These are phyloP conservation scores for Cladorhizidae sp. DNA, from an alignment of 37 sponge, comb jelly and placozoan species.

Conservation along the genomic window DNA sequence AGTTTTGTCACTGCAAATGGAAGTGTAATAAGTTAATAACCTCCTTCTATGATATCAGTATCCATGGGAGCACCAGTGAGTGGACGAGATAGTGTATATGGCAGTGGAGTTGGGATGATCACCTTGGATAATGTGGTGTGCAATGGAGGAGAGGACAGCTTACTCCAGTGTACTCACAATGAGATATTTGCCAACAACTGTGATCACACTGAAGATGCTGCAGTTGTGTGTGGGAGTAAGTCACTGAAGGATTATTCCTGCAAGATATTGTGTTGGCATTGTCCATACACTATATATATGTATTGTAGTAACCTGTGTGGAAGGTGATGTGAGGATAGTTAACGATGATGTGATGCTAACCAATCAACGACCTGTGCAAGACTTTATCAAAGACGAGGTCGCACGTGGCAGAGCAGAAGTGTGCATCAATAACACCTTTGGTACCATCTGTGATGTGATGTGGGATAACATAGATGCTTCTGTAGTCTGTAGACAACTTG, in stretches of 20 bases:
- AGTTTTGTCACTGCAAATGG: background rate
- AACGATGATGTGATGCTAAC: background rate
- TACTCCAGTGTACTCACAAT: slow-evolving; percentile 23
- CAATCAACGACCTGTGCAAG: background rate
- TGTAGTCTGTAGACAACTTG: slow-evolving; percentile 49
- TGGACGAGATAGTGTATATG: slow-evolving; percentile 16
- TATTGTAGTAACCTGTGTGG: slow-evolving; percentile 25
- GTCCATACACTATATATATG: no score
- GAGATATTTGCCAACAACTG: slow-evolving; percentile 16
- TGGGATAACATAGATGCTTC: slow-evolving; percentile 43
- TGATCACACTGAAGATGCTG: slow-evolving; percentile 44
- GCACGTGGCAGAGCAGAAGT: slow-evolving; percentile 43
- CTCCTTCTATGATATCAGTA: background rate
- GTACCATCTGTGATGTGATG: slow-evolving; percentile 17
- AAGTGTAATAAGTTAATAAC: background rate
- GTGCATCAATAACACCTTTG: slow-evolving; percentile 27
- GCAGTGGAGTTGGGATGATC: slow-evolving; percentile 25
- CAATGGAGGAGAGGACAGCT: slow-evolving; percentile 18
- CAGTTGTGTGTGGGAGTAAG: slow-evolving; percentile 35
- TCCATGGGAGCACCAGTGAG: background rate
- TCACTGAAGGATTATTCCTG: background rate
- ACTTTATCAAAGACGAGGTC: slow-evolving; percentile 36
- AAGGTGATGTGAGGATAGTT: slow-evolving; percentile 22
- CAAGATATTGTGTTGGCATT: background rate
- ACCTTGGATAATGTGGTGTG: slow-evolving; percentile 39